phyloP scores from a whole-genome alignment of 1,140 invertebrate species.

The Subanguina moxae region DNA sequence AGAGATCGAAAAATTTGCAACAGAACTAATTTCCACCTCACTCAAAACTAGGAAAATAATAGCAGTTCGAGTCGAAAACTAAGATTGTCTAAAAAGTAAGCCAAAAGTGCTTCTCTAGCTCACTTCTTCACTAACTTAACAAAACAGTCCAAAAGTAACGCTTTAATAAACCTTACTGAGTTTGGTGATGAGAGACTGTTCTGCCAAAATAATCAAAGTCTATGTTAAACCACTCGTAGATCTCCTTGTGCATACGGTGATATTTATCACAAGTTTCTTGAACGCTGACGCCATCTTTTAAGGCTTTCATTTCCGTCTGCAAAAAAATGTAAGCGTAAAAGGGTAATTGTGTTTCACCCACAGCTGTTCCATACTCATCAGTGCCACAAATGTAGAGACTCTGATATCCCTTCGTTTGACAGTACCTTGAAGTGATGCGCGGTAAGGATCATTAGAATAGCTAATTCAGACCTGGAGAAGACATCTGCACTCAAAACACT shows the following conservation, averaged over 20 bases:
- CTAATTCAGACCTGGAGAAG: not conserved
- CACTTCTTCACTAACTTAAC: no score
- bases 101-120: no score
- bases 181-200: slow-evolving; percentile 88
- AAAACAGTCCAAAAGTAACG: no score
- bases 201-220: slow-evolving; percentile 93
- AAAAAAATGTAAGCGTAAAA: no score
- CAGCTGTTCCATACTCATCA: slow-evolving; percentile 95
- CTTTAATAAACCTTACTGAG: slow-evolving; percentile 67
- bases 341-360: no score
- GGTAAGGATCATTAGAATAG: not conserved
- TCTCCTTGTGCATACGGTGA: slow-evolving; percentile 75
- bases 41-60: no score
- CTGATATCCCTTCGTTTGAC: slow-evolving; percentile 81
- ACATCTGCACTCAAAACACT: no score
- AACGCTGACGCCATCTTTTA: slow-evolving; percentile 76
- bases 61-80: no score
- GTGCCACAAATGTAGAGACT: slow-evolving; percentile 89
- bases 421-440: slow-evolving; percentile 68
- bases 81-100: no score
- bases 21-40: no score
- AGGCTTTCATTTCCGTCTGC: slow-evolving; percentile 88
- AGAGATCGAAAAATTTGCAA: slow-evolving; percentile 56
- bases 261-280: slow-evolving; percentile 96
- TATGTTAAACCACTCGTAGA: slow-evolving; percentile 97